Conservation (phyloP, 2,888 invertebrate species). For the Lamproptera curius region DNA sequence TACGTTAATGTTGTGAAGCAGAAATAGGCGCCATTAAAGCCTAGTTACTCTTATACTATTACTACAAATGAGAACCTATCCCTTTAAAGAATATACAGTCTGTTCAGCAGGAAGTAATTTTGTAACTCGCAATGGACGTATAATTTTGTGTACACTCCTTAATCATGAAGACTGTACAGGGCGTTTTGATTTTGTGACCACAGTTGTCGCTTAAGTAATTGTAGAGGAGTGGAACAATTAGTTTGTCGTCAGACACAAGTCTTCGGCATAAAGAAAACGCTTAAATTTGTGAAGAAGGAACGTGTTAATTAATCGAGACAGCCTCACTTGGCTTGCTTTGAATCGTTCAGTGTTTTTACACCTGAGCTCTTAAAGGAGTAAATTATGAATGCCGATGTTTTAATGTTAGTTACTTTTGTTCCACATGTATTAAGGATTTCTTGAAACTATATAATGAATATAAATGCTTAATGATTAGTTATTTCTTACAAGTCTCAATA, state of each 20-base stretch:
- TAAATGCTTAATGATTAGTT: too few species aligned
- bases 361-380: not conserved
- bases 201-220: constrained; percentile 31
- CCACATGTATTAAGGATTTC: too few species aligned
- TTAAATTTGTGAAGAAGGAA: constrained; percentile 42
- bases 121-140: constrained; percentile 13
- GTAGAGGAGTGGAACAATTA: constrained; percentile 37
- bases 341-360: constrained; percentile 28
- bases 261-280: constrained; percentile 39
- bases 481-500: too few species aligned
- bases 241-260: constrained; percentile 38
- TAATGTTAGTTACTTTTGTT: not conserved
- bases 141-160: too few species aligned
- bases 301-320: constrained; percentile 37
- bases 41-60: too few species aligned
- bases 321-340: constrained; percentile 32
- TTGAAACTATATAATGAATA: too few species aligned
- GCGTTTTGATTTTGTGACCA: constrained; percentile 26
- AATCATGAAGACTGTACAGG: too few species aligned
- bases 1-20: too few species aligned
- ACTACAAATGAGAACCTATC: too few species aligned
- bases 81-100: not conserved
- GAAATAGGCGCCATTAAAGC: too few species aligned
- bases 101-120: not conserved
- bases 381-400: not conserved